A percentile compares a stretch with the other conserved stretches of the same genome.
phyloP scores from a whole-genome alignment of 2,113 vertebrate genomes.

The Dasyprocta punctata region DNA sequence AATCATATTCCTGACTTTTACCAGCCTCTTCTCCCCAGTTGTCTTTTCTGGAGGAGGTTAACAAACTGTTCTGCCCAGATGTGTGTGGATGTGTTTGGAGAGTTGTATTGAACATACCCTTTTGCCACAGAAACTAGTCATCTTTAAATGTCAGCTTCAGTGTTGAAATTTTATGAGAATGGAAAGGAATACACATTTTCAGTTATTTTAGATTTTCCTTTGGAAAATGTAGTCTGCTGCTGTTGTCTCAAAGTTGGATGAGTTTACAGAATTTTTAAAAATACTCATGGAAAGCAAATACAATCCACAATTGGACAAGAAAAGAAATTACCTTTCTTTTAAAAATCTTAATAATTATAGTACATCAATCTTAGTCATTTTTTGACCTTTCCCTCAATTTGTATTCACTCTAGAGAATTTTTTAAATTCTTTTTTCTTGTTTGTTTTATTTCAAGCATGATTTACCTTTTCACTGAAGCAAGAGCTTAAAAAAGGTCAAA shows the following conservation, averaged over 20 bases:
- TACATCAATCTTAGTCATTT: conserved; percentile 65
- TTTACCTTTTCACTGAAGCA: conserved; percentile 71
- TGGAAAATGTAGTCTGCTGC: conserved; percentile 82
- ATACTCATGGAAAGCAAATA: conserved; percentile 78
- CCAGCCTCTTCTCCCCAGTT: background rate
- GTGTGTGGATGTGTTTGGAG: background rate
- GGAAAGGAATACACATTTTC: conserved; percentile 74
- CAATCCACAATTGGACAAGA: conserved; percentile 70
- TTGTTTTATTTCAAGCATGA: conserved; percentile 51
- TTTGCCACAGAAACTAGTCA: conserved; percentile 80
- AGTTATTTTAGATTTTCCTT: conserved; percentile 82
- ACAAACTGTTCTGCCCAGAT: background rate
- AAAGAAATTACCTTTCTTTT: conserved; percentile 68
- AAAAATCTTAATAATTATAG: conserved; percentile 74
- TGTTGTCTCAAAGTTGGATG: conserved; percentile 79
- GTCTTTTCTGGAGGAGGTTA: conserved; percentile 27
- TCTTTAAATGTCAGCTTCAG: conserved; percentile 85
- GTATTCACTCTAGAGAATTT: conserved; percentile 72
- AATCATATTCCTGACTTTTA: background rate
- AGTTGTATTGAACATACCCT: conserved; percentile 45
- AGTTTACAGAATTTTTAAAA: conserved; percentile 79
- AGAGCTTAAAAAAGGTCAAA: conserved; percentile 68
- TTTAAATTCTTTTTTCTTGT: conserved; percentile 68
- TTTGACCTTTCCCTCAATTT: conserved; percentile 76
- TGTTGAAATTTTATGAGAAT: conserved; percentile 85